Evolutionary conservation across 2,888 invertebrate genomes (phyloP).

Genomic region (Melinaea marsaeus): DNA sequence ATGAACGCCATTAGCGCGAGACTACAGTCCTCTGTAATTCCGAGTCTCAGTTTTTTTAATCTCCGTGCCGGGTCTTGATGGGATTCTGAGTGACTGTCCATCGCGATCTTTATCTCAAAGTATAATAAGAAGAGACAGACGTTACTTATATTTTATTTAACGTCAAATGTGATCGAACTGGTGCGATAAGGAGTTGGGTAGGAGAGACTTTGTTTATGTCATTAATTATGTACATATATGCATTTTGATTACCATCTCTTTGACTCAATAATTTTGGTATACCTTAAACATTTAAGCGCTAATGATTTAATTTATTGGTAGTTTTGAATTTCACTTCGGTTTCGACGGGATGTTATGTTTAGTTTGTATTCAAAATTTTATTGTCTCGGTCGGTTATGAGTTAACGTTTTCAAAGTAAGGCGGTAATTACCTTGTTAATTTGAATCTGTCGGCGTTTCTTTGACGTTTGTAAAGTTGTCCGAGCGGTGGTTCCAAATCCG

Average conservation of each 20-base stretch:
- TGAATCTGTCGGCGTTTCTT: slow-evolving; percentile 62
- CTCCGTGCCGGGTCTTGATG: slow-evolving; percentile 64
- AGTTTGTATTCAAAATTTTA: slow-evolving; percentile 44
- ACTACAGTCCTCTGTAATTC: slow-evolving; percentile 70
- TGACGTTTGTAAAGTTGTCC: slow-evolving; percentile 59
- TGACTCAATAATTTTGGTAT: slow-evolving; percentile 22
- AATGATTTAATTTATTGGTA: slow-evolving; percentile 17
- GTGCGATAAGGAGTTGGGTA: slow-evolving; percentile 59
- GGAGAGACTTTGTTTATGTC: slow-evolving; percentile 68
- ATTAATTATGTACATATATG: slow-evolving; percentile 63
- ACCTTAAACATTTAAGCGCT: slow-evolving; percentile 9
- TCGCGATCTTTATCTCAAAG: slow-evolving; percentile 70
- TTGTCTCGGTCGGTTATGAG: slow-evolving; percentile 47
- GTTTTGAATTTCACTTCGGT: slow-evolving; percentile 18
- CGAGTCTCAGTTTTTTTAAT: slow-evolving; percentile 65
- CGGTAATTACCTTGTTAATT: slow-evolving; percentile 74
- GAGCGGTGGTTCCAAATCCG: slow-evolving; percentile 61
- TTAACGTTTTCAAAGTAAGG: slow-evolving; percentile 58
- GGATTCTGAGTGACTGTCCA: slow-evolving; percentile 72
- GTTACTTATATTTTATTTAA: slow-evolving; percentile 76
- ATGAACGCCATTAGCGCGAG: slow-evolving; percentile 70
- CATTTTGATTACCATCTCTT: slow-evolving; percentile 42
- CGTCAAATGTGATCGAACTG: slow-evolving; percentile 71
- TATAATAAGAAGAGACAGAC: slow-evolving; percentile 76
- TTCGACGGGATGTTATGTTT: slow-evolving; percentile 29